Evolutionary conservation across 2,113 vertebrate genomes (phyloP).

Genomic region (Pluvianellus socialis): DNA sequence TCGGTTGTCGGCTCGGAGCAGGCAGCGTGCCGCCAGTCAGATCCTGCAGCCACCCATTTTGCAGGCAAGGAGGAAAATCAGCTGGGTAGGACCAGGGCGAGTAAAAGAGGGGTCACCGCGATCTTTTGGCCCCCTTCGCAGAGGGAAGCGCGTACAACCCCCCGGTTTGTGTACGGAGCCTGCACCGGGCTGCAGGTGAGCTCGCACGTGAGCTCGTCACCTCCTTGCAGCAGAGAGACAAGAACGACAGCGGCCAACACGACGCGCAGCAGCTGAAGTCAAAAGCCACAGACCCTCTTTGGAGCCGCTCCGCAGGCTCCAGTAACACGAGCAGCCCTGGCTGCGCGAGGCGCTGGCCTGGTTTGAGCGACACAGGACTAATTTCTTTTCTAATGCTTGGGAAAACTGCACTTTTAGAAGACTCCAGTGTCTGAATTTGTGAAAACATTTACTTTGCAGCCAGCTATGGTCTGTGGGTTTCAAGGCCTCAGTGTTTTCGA

Average conservation of each 20-base stretch:
- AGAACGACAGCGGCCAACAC: not conserved
- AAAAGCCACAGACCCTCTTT: not conserved
- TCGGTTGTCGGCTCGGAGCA: not conserved
- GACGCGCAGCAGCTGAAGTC: not conserved
- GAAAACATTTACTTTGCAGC: too few species aligned
- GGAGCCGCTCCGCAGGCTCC: fast-evolving
- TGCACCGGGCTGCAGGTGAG: fast-evolving
- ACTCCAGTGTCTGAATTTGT: too few species aligned
- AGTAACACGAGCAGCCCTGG: not conserved
- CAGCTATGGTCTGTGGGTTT: too few species aligned
- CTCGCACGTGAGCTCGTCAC: not conserved
- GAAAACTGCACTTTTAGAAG: too few species aligned
- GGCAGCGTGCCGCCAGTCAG: not conserved
- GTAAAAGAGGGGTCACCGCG: fast-evolving
- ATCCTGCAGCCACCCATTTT: not conserved
- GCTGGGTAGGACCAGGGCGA: not conserved
- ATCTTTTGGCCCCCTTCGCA: not conserved
- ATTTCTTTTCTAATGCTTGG: too few species aligned
- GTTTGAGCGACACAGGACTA: too few species aligned
- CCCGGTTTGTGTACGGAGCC: fast-evolving
- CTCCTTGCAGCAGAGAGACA: fast-evolving
- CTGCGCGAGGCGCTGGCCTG: too few species aligned
- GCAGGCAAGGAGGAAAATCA: not conserved
- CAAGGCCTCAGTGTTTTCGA: too few species aligned
- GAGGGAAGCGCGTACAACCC: fast-evolving